Conservation (phyloP, 1,140 invertebrate genomes). For the Elymnias hypermnestra region DNA sequence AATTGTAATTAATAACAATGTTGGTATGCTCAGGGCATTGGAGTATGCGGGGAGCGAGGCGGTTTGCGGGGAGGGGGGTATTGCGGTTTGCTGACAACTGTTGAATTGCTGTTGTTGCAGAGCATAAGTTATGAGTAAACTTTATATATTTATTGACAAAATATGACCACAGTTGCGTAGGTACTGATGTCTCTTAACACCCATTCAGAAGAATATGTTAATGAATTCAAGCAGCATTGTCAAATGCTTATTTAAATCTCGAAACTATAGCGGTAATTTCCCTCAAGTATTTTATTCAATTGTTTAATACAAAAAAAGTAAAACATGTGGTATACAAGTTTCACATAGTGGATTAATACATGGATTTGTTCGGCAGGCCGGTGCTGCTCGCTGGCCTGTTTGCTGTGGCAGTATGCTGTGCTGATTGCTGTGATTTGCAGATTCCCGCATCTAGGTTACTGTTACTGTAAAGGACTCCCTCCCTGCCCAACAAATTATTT, state of each 20-base stretch:
- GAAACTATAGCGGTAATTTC: too few relatives aligned
- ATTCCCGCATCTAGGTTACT: constrained; percentile 57
- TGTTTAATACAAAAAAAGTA: background rate
- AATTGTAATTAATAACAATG: constrained; percentile 59
- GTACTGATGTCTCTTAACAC: background rate
- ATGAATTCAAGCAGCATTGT: background rate
- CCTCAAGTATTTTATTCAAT: too few relatives aligned
- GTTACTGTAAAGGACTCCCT: constrained; percentile 36
- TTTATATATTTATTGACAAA: constrained; percentile 69
- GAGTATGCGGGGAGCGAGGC: constrained; percentile 56
- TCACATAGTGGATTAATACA: constrained; percentile 50
- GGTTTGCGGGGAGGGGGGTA: constrained; percentile 59
- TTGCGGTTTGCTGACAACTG: constrained; percentile 68
- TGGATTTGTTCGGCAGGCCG: constrained; percentile 72
- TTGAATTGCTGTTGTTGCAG: constrained; percentile 71
- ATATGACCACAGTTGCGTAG: constrained; percentile 39
- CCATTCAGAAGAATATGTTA: background rate
- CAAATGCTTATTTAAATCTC: background rate
- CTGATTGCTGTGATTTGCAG: constrained; percentile 71
- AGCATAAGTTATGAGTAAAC: constrained; percentile 73
- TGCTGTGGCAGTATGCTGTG: constrained; percentile 73
- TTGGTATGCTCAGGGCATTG: constrained; percentile 72
- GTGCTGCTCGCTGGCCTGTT: constrained; percentile 72
- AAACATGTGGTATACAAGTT: constrained; percentile 1
- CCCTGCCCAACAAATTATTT: constrained; percentile 29